Percentiles rank a stretch among this genome's conserved stretches.
These are phyloP conservation scores for Chaenogobius annularis DNA, from an alignment of 2,113 vertebrate species.

Conservation along the genomic window DNA sequence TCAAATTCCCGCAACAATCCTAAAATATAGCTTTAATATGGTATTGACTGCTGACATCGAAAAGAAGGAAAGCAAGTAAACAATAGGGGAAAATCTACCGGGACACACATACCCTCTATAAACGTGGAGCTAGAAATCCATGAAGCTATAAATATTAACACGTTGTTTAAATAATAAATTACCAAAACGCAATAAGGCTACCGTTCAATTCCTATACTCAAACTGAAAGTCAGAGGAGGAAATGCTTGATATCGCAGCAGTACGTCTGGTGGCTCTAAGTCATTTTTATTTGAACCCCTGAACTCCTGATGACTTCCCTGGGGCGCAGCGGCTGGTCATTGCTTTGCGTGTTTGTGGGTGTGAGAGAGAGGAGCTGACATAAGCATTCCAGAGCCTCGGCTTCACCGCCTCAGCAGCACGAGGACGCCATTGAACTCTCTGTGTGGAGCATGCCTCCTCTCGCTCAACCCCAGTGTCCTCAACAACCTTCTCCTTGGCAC, in stretches of 20 bases:
- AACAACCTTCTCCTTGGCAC: constrained; percentile 37
- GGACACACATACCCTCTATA: no score
- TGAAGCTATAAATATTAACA: no score
- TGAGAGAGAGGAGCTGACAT: constrained; percentile 57
- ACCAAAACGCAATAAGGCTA: background rate
- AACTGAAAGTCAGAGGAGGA: constrained; percentile 1
- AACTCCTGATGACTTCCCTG: constrained; percentile 62
- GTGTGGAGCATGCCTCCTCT: constrained; percentile 58
- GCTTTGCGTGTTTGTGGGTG: constrained; percentile 31
- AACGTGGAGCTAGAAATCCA: no score
- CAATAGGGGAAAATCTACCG: no score
- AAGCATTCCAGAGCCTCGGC: constrained; percentile 69
- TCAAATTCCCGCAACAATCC: no score
- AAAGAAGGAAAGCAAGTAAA: no score
- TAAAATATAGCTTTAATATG: no score
- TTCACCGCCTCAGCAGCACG: constrained; percentile 75
- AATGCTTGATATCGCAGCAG: constrained; percentile 46
- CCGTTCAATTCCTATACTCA: no score
- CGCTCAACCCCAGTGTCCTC: constrained; percentile 36
- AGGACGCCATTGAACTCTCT: constrained; percentile 57
- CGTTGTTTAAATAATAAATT: background rate
- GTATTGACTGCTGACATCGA: no score
- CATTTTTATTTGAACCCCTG: constrained; percentile 68
- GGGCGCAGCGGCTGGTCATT: constrained; percentile 59
- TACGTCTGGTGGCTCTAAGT: constrained; percentile 40